These are phyloP conservation scores for Orchesella flavescens DNA, from an alignment of 2,888 invertebrate species.

Conservation along the genomic window DNA sequence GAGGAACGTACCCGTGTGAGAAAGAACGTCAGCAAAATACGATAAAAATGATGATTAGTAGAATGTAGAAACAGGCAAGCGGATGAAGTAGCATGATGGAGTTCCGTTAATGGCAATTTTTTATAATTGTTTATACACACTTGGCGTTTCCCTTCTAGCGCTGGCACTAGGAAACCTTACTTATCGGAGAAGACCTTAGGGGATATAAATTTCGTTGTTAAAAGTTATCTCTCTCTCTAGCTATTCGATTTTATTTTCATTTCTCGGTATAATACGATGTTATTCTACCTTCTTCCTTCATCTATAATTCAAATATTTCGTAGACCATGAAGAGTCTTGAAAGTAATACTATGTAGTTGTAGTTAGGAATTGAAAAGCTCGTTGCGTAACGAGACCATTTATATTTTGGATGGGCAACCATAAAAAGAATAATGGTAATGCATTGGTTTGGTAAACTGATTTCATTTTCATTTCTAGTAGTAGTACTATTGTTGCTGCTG, in stretches of 20 bases:
- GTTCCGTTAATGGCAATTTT: slow-evolving; percentile 67
- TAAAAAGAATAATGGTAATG: no score
- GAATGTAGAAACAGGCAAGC: slow-evolving; percentile 36
- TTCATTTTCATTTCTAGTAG: slow-evolving; percentile 34
- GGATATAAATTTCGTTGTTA: no score
- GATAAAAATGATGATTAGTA: slow-evolving; percentile 19
- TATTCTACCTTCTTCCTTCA: no score
- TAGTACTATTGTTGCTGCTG: slow-evolving; percentile 9
- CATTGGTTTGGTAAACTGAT: neutral
- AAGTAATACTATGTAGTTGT: neutral
- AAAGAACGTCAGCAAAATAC: no score
- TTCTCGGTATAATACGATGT: no score
- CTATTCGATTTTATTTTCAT: no score
- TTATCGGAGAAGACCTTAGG: no score
- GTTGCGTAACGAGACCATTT: neutral
- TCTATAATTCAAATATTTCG: no score
- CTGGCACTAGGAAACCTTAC: no score
- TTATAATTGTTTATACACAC: slow-evolving; percentile 64
- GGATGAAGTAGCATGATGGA: slow-evolving; percentile 58
- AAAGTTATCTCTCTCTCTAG: no score
- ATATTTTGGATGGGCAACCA: neutral
- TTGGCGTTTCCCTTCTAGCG: no score
- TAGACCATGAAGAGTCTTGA: slow-evolving; percentile 12
- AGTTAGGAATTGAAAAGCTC: neutral
- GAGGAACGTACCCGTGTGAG: no score